Evolutionary conservation across 2,113 vertebrate species (phyloP).

Genomic region (Lonchura striata): DNA sequence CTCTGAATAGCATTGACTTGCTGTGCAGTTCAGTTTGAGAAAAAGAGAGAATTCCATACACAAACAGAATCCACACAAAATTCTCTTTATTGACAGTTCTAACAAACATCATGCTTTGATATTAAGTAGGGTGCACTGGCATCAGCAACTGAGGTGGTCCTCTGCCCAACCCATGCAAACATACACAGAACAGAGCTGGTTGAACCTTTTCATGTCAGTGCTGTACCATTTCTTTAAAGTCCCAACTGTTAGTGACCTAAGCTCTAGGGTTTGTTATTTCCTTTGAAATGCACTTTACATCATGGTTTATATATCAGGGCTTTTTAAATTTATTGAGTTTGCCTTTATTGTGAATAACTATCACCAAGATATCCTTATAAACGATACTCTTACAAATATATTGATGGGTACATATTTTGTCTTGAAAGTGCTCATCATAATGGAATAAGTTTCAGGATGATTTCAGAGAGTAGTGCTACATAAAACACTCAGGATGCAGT

Average conservation of each 20-base stretch:
- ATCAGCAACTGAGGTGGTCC: not conserved
- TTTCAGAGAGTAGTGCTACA: not conserved
- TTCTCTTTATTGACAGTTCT: not conserved
- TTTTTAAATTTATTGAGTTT: not conserved
- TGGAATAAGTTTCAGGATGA: not conserved
- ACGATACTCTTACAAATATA: not conserved
- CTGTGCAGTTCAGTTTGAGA: not conserved
- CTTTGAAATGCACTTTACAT: not conserved
- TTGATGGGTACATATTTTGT: not conserved
- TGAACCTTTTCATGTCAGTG: not conserved
- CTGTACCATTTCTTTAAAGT: not conserved
- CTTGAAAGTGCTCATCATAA: not conserved
- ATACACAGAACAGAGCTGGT: not conserved
- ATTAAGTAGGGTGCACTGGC: not conserved
- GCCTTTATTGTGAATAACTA: not conserved
- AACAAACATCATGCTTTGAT: not conserved
- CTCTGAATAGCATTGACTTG: not conserved
- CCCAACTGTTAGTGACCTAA: not conserved
- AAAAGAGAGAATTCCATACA: accelerated
- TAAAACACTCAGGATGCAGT: not conserved
- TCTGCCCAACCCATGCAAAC: not conserved
- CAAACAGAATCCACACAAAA: not conserved
- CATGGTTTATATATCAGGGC: not conserved
- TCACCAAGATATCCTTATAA: not conserved
- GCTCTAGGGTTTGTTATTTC: not conserved